phyloP scores from a whole-genome alignment of 2,888 invertebrate species.

The Sympetrum striolatum region DNA sequence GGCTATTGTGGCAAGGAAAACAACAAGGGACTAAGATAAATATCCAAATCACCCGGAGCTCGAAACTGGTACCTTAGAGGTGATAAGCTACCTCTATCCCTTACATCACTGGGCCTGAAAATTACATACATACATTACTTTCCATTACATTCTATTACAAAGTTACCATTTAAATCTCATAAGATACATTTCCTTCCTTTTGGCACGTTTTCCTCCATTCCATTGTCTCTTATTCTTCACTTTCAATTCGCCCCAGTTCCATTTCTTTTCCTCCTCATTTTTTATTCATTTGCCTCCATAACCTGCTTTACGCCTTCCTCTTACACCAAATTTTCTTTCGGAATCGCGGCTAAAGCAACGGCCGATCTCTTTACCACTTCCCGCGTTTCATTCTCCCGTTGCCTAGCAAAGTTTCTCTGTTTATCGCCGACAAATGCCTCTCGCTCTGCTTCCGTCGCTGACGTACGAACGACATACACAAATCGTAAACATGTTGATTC shows the following conservation, averaged over 20 bases:
- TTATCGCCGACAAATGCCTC: slow-evolving; percentile 23
- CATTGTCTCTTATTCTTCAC: neutral
- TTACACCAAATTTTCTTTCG: neutral
- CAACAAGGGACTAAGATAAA: no score
- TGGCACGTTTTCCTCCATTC: neutral
- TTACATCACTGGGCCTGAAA: no score
- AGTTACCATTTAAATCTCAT: no score
- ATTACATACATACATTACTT: no score
- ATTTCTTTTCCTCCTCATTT: neutral
- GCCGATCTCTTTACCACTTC: neutral
- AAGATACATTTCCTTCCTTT: no score
- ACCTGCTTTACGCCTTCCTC: neutral
- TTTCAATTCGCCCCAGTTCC: neutral
- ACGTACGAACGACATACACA: neutral
- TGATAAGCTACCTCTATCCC: no score
- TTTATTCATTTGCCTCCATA: neutral
- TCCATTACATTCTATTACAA: no score
- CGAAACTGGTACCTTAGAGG: no score
- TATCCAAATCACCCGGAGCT: no score
- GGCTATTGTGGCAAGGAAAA: no score
- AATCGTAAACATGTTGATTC: slow-evolving; percentile 38
- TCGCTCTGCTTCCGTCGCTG: neutral
- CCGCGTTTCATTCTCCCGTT: neutral
- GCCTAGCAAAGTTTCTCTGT: neutral
- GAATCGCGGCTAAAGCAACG: neutral